Percentiles rank a stretch among this genome's conserved stretches.
Conservation (phyloP, 2,113 vertebrate species). For the Otolemur garnettii region DNA sequence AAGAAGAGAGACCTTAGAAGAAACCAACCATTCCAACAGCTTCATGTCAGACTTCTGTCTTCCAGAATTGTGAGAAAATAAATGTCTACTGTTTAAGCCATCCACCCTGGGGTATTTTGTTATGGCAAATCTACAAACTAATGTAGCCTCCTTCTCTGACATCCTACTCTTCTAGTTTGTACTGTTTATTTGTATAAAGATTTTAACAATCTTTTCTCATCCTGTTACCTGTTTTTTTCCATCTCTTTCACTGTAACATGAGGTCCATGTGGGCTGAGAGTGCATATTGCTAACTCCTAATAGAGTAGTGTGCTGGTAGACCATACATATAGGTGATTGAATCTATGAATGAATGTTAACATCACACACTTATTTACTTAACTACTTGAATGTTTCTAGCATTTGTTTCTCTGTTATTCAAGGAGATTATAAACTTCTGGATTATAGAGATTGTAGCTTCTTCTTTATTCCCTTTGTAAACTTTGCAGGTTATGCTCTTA, state of each 20-base stretch:
- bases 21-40: not conserved
- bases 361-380: conserved; percentile 25
- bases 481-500: not conserved
- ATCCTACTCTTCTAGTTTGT: not conserved
- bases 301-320: not conserved
- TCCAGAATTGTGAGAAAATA: not conserved
- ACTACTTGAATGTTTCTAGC: not conserved
- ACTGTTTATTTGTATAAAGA: not conserved
- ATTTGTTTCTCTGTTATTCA: not conserved
- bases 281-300: not conserved
- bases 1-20: not conserved
- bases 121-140: not conserved
- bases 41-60: not conserved
- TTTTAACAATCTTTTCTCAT: not conserved
- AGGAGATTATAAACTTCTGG: not conserved
- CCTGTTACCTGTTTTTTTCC: not conserved
- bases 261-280: not conserved
- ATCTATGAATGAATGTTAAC: not conserved
- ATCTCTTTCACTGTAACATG: not conserved
- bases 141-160: not conserved
- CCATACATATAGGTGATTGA: not conserved
- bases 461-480: not conserved
- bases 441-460: not conserved
- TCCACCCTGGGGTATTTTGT: not conserved
- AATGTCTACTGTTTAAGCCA: not conserved